These are phyloP conservation scores for Pinctada fucata DNA, from an alignment of 2,888 invertebrate genomes.

Conservation along the genomic window DNA sequence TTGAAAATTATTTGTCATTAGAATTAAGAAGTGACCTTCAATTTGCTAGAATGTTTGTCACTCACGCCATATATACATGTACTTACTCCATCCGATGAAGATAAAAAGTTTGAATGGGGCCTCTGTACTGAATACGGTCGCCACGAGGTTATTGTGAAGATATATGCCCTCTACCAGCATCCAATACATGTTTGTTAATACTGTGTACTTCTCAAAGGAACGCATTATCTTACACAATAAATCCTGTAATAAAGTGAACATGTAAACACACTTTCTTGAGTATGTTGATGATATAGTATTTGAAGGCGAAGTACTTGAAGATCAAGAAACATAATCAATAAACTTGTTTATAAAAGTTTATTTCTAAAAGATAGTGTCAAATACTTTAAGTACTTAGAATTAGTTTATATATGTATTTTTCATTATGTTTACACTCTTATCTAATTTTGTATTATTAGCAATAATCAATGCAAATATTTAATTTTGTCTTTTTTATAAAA, in stretches of 20 bases:
- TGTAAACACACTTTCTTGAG: no score
- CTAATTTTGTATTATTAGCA: no score
- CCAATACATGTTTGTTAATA: constrained; percentile 81
- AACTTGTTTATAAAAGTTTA: background rate
- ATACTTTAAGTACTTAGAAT: no score
- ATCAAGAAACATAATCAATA: background rate
- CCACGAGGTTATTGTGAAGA: constrained; percentile 79
- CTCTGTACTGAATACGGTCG: constrained; percentile 80
- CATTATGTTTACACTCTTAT: no score
- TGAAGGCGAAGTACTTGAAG: constrained; percentile 6
- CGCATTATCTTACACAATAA: constrained; percentile 80
- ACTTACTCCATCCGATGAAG: constrained; percentile 81
- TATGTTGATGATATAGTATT: no score
- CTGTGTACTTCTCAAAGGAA: constrained; percentile 79
- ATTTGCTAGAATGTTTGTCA: no score
- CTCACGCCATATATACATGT: background rate
- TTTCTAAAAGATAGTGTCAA: background rate
- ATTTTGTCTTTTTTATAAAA: no score
- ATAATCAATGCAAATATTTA: no score
- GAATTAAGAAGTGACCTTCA: no score
- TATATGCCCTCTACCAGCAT: constrained; percentile 80
- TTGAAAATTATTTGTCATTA: no score
- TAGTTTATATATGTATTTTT: no score
- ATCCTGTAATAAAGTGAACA: constrained; percentile 73
- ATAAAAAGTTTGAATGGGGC: constrained; percentile 80